Conservation (phyloP, 2,797 vertebrate genomes). For the Channa striata region DNA sequence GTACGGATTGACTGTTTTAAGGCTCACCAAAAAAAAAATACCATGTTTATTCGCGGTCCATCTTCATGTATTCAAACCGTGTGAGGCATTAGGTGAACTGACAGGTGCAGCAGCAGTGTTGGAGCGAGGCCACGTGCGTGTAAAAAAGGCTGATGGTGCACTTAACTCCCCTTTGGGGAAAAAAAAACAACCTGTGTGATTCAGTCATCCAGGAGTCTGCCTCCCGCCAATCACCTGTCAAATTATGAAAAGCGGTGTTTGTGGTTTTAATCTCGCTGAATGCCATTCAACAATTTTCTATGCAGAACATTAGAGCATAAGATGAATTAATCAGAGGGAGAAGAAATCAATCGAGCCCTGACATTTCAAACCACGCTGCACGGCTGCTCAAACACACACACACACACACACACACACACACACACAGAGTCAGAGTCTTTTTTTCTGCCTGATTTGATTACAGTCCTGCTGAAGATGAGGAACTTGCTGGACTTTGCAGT, state of each 20-base stretch:
- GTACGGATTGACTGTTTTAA: no score
- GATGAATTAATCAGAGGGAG: slow-evolving; percentile 86
- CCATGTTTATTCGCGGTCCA: slow-evolving; percentile 2
- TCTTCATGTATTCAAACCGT: background rate
- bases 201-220: slow-evolving; percentile 77
- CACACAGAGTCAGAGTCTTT: slow-evolving; percentile 6
- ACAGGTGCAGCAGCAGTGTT: slow-evolving; percentile 33
- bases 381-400: slow-evolving; percentile 49
- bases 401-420: slow-evolving; percentile 33
- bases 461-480: slow-evolving; percentile 29
- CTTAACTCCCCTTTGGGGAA: slow-evolving; percentile 55
- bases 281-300: slow-evolving; percentile 79
- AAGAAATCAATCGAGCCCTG: slow-evolving; percentile 84
- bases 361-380: slow-evolving; percentile 81
- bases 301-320: slow-evolving; percentile 78
- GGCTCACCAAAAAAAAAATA: no score
- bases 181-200: slow-evolving; percentile 70
- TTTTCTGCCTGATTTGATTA: slow-evolving; percentile 64
- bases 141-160: slow-evolving; percentile 50
- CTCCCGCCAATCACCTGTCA: slow-evolving; percentile 84
- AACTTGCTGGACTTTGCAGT: slow-evolving; percentile 22
- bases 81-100: slow-evolving; percentile 42
- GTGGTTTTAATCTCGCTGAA: slow-evolving; percentile 81
- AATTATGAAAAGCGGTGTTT: slow-evolving; percentile 80
- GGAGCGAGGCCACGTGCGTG: slow-evolving; percentile 34